Conservation (phyloP, 1,140 invertebrate genomes). For the Dendrolimus kikuchii region DNA sequence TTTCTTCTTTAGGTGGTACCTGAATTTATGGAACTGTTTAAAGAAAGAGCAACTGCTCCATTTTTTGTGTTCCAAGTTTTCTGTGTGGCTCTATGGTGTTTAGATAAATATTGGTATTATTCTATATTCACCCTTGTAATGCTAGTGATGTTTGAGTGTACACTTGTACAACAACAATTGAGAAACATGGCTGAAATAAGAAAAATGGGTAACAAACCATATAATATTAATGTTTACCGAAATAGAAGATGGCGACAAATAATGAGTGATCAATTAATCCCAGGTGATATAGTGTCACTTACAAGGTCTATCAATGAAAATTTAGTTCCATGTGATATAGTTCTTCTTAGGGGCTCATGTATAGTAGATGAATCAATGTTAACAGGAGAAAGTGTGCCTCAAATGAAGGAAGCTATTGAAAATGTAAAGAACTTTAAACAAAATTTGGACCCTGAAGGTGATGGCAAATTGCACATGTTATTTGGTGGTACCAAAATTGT, state of each 20-base stretch:
- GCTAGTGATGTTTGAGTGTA: slow-evolving; percentile 98
- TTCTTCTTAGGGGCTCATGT: slow-evolving; percentile 94
- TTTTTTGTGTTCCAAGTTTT: slow-evolving; percentile 98
- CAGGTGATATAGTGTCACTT: slow-evolving; percentile 97
- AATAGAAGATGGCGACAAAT: slow-evolving; percentile 94
- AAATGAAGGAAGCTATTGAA: slow-evolving; percentile 97
- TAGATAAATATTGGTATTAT: slow-evolving; percentile 99
- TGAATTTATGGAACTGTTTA: slow-evolving; percentile 96
- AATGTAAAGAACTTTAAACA: slow-evolving; percentile 76
- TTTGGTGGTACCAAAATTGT: slow-evolving; percentile 98
- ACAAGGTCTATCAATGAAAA: slow-evolving; percentile 91
- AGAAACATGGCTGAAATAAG: slow-evolving; percentile 99
- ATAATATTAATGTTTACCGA: slow-evolving; percentile 94
- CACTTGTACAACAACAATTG: slow-evolving; percentile 97
- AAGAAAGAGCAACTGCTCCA: slow-evolving; percentile 97
- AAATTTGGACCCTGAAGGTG: slow-evolving; percentile 87
- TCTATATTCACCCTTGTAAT: slow-evolving; percentile 98
- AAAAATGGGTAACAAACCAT: slow-evolving; percentile 99
- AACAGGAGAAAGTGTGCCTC: slow-evolving; percentile 98
- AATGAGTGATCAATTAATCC: slow-evolving; percentile 90
- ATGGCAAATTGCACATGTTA: slow-evolving; percentile 95
- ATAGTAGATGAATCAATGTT: slow-evolving; percentile 99
- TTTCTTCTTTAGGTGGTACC: slow-evolving; percentile 85
- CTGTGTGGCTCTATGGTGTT: slow-evolving; percentile 98
- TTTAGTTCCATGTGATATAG: slow-evolving; percentile 96